Evolutionary conservation across 2,797 vertebrate species (phyloP).

Genomic region (Sebastolobus altivelis): DNA sequence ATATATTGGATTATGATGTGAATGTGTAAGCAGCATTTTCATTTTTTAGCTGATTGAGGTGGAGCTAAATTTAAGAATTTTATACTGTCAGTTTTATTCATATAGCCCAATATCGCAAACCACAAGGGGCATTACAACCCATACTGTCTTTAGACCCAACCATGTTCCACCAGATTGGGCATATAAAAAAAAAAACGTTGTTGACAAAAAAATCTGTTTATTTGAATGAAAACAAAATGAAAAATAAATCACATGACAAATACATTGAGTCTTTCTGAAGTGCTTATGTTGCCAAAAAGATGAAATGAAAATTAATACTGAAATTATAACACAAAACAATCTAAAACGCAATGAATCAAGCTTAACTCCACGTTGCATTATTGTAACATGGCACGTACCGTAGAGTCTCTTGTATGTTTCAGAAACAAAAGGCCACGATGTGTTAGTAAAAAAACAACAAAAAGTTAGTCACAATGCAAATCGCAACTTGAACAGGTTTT

Average conservation of each 20-base stretch:
- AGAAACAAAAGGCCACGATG: conserved; percentile 24
- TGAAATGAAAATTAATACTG: neutral
- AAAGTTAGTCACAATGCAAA: conserved; percentile 52
- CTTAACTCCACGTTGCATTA: neutral
- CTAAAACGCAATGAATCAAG: neutral
- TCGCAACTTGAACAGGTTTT: conserved; percentile 29
- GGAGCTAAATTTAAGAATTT: neutral
- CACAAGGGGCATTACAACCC: neutral
- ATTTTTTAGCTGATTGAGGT: neutral
- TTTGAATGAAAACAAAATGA: conserved; percentile 25
- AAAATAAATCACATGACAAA: conserved; percentile 18
- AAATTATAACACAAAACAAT: conserved; percentile 8
- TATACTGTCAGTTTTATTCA: neutral
- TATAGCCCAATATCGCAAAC: neutral
- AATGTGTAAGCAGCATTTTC: neutral
- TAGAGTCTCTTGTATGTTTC: neutral
- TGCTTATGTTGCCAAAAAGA: conserved; percentile 1
- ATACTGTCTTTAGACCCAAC: neutral
- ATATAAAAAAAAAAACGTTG: neutral
- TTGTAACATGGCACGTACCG: conserved; percentile 20
- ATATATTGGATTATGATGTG: neutral
- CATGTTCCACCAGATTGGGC: neutral
- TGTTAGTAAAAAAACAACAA: conserved; percentile 44
- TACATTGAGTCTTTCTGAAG: conserved; percentile 1
- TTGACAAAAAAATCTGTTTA: conserved; percentile 36